A percentile compares a stretch with the other conserved stretches of the same genome.
Conservation (phyloP, 2,888 invertebrate species). For the Caenorhabditis sinica region DNA sequence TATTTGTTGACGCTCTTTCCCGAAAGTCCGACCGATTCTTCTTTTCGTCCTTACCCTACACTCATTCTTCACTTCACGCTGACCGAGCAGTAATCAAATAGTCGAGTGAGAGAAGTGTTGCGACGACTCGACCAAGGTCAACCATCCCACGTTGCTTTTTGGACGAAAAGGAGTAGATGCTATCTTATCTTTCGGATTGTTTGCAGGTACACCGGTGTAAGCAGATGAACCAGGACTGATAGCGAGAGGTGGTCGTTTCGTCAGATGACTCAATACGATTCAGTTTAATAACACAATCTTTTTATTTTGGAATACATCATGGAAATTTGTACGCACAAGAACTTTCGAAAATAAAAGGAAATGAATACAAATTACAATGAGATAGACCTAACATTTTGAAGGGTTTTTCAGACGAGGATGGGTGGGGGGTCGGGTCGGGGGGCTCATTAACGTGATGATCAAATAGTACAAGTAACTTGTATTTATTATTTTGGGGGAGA, state of each 20-base stretch:
- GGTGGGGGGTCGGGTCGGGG: constrained; percentile 14
- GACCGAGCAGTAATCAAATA: constrained; percentile 62
- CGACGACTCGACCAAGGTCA: constrained; percentile 51
- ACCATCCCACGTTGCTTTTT: constrained; percentile 4
- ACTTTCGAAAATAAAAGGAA: constrained; percentile 13
- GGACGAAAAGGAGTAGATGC: constrained; percentile 24
- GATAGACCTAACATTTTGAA: constrained; percentile 49
- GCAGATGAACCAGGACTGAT: constrained; percentile 3
- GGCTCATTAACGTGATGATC: constrained; percentile 38
- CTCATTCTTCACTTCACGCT: constrained; percentile 53
- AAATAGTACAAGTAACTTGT: constrained; percentile 58
- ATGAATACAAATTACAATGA: constrained; percentile 27
- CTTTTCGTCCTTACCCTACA: background rate
- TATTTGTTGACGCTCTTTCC: constrained; percentile 53
- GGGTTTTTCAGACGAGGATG: background rate
- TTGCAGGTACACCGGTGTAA: constrained; percentile 31
- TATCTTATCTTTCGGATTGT: constrained; percentile 43
- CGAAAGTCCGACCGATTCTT: constrained; percentile 32
- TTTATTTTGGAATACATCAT: constrained; percentile 53
- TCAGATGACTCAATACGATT: constrained; percentile 50
- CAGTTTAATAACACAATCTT: constrained; percentile 3
- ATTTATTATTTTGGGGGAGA: constrained; percentile 60
- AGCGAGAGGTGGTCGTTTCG: constrained; percentile 12
- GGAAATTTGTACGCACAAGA: constrained; percentile 29
- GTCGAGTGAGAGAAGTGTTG: background rate